Conservation (phyloP, 2,113 vertebrate species). For the Mionectes macconnelli region DNA sequence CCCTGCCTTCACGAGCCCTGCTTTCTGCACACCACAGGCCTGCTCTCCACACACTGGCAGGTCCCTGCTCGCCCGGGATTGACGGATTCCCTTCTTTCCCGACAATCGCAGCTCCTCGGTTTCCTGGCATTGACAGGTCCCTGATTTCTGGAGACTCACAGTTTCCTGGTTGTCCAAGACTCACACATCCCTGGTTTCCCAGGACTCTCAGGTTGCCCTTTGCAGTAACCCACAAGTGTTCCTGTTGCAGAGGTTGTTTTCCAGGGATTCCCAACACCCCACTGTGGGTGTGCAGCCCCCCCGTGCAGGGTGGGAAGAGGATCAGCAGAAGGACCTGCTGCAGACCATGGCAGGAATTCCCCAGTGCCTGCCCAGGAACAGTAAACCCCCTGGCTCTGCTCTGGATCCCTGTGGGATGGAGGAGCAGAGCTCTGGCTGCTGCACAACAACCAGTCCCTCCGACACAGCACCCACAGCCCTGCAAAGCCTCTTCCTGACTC, state of each 20-base stretch:
- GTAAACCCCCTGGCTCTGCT: background rate
- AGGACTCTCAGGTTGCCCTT: background rate
- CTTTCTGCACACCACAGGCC: no score
- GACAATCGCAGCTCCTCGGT: no score
- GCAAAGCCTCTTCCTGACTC: conserved; percentile 72
- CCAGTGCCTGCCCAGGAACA: background rate
- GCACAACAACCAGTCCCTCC: conserved; percentile 25
- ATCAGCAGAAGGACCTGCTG: background rate
- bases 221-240: background rate
- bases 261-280: background rate
- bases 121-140: no score
- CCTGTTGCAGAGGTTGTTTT: background rate
- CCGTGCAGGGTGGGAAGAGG: background rate
- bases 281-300: background rate
- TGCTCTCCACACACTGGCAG: no score
- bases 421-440: background rate
- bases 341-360: background rate
- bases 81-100: no score
- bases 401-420: background rate
- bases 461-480: background rate
- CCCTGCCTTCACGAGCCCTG: background rate
- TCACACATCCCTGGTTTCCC: background rate
- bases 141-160: background rate
- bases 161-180: background rate
- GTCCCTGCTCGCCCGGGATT: no score